Evolutionary conservation across 2,888 invertebrate genomes (phyloP).

Genomic region (Shargacucullia verbasci): DNA sequence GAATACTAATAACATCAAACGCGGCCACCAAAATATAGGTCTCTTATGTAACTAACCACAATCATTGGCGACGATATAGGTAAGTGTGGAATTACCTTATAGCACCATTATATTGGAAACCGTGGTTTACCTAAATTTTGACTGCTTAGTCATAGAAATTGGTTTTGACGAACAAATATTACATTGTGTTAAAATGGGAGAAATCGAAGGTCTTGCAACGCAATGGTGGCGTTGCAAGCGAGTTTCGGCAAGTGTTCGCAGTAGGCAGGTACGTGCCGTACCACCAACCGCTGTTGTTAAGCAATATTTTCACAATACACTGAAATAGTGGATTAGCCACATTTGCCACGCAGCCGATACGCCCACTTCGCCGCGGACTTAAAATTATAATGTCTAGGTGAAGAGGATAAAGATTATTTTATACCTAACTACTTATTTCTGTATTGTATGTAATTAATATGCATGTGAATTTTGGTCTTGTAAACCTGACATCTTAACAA

Average conservation of each 20-base stretch:
- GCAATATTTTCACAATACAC: constrained; percentile 80
- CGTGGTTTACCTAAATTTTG: constrained; percentile 65
- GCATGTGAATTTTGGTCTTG: background rate
- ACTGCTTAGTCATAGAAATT: constrained; percentile 65
- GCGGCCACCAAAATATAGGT: constrained; percentile 59
- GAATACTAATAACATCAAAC: constrained; percentile 61
- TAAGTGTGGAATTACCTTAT: constrained; percentile 59
- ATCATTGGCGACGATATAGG: constrained; percentile 56
- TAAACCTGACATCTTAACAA: background rate
- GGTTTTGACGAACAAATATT: constrained; percentile 75
- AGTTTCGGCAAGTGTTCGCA: constrained; percentile 67
- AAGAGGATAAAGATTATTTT: background rate
- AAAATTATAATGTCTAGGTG: constrained; percentile 11
- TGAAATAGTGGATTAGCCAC: constrained; percentile 79
- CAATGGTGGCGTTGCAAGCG: constrained; percentile 69
- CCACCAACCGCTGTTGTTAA: constrained; percentile 65
- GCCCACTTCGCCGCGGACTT: constrained; percentile 58
- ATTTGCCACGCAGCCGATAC: constrained; percentile 67
- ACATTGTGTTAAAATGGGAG: constrained; percentile 76
- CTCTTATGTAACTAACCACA: constrained; percentile 60
- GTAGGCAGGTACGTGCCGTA: constrained; percentile 65
- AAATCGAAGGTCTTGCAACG: constrained; percentile 78
- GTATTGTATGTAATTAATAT: no score
- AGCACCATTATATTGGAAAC: constrained; percentile 54
- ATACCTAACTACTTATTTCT: no score